Base-by-base conservation (phyloP, 2,888 invertebrate genomes). In the Trissoscelio sp. region DNA sequence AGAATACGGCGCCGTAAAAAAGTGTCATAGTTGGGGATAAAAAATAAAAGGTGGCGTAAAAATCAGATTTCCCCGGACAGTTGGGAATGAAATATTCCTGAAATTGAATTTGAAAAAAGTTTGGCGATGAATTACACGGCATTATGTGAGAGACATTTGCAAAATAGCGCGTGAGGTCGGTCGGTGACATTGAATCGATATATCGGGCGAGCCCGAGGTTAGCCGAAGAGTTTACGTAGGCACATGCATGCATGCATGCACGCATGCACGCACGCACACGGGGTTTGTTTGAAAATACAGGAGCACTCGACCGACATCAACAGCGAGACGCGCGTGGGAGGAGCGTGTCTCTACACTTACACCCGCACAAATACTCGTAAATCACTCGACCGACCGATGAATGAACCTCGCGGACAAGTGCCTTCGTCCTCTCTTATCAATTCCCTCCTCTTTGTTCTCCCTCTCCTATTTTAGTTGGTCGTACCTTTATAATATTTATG, bases 121-220 rank as follows among this genome's bases (percentile, higher is more conserved):
- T 53, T 24, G 9, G 16, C 14, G 31, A 24, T 58, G 16, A 64
- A 48, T 64, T 42, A 34, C 18, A 31, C 67, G 14, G 39, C 22
- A 57, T 58, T 28, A 28, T 58, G 12, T 48, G 34, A 20, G 39
- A 48, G 69, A 72, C 48, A 80, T 74, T 64, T 57, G 69, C 64
- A 48, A 78, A 73, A 78, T 46, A 60, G 42, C 66, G 74, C 53
- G 81, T 37, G 77, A 80, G 69, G 72, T 67, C 83, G 85, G 84
- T 84, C 84, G 85, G 82, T 84, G 85, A 85, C 84, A 84, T 83
- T 83, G 85, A 86, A 83, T 85, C 85, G 83, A 86, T 86, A 83
- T 78, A 66, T 42, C 42, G 64, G 31, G n/a, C 28, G 28, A 64
- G 57, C 51, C 51, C 70, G 57, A 75, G 74, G 70, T 58, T 74